Evolutionary conservation across 2,113 vertebrate genomes (phyloP), one percentile per base, ranked within the genome.

Genomic region (Corydoras maculifer): DNA sequence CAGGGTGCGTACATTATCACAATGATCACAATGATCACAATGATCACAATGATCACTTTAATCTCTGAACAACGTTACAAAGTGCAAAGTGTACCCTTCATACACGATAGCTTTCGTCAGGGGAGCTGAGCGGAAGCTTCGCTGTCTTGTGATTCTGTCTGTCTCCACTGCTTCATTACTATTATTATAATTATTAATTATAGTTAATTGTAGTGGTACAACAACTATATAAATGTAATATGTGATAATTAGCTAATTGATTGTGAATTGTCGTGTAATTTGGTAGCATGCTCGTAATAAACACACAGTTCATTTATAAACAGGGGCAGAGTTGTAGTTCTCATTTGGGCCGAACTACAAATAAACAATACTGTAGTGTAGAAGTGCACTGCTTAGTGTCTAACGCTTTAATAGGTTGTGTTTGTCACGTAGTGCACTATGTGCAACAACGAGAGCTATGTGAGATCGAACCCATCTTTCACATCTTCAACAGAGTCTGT

Each of bases 1-100:
- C 62, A 54, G 69, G 61, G 77, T 78, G 43, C 31, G 77, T 75
- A 67, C 7, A 10, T 49, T 1, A 8, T 11, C 31, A 9, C 29
- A 29, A 8, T 9, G 0, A 15, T 6, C 51, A 5, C 8, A 55
- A 10, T 30, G 8, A 15, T 6, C 51, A 5, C 8, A 55, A 10
- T 30, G 8, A 31, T 55, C 6, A 12, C 12, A 12, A 12, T 12
- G 4, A 14, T 51, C 12, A n/a, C 29, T 25, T 25, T 25, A 25
- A 25, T 25, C 18, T 25, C 18, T 25, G 18, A 9, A 11, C 6
- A 13, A 25, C 11, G 11, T 1, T 2, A 2, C 11, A 11, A 9
- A 9, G 8, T 9, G 49, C 11, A 15, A 9, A 25, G 31, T 43
- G n/a, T 58, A 12, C n/a, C 8, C 0, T 31, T 31, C 4, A 5